phyloP scores from a whole-genome alignment of 1,140 invertebrate genomes.

The Diploscapter pachys region DNA sequence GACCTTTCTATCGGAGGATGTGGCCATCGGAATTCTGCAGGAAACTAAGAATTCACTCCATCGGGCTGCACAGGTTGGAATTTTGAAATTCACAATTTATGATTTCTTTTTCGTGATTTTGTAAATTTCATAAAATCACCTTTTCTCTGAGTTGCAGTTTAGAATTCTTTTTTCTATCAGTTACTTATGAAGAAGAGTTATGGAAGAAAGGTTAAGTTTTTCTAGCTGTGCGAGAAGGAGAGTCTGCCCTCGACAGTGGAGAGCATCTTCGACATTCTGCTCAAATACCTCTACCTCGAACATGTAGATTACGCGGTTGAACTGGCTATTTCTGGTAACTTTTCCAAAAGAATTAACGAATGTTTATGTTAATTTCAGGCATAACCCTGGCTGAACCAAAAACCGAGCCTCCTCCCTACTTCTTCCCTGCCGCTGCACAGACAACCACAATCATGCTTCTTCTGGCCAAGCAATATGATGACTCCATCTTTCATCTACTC shows the following conservation, averaged over 20 bases:
- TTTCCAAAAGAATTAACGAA: not conserved
- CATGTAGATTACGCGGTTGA: slow-evolving; percentile 95
- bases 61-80: slow-evolving; percentile 26
- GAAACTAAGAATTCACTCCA: slow-evolving; percentile 78
- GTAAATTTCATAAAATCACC: not conserved
- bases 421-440: slow-evolving; percentile 88
- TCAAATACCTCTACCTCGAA: slow-evolving; percentile 81
- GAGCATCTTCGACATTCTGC: slow-evolving; percentile 79
- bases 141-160: too few species aligned
- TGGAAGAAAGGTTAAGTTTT: too few species aligned
- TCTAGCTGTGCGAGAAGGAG: slow-evolving; percentile 74
- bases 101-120: slow-evolving; percentile 39
- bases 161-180: slow-evolving; percentile 15
- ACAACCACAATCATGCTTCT: slow-evolving; percentile 93
- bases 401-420: slow-evolving; percentile 78
- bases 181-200: slow-evolving; percentile 52
- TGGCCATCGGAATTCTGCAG: slow-evolving; percentile 87
- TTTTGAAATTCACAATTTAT: slow-evolving; percentile 73
- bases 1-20: slow-evolving; percentile 91
- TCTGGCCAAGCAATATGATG: slow-evolving; percentile 87
- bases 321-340: slow-evolving; percentile 73
- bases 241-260: slow-evolving; percentile 78
- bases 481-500: slow-evolving; percentile 81
- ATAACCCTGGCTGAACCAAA: slow-evolving; percentile 84
- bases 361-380: slow-evolving; percentile 58